Percentiles rank a stretch among this genome's conserved stretches.
These are phyloP conservation scores for Periphyllus acericola DNA, from an alignment of 2,888 invertebrate species.

Conservation along the genomic window DNA sequence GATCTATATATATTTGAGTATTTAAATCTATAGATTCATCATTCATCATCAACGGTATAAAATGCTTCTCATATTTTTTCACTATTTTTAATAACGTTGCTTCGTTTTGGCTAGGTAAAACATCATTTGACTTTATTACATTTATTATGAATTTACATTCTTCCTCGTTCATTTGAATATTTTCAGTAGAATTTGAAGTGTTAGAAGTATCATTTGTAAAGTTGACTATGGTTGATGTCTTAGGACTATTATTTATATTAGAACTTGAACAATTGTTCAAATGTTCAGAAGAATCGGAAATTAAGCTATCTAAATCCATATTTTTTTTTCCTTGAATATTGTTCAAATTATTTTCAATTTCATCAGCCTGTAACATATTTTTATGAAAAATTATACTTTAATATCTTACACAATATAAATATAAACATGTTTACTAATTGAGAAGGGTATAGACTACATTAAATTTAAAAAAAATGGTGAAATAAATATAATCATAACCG, in stretches of 20 bases:
- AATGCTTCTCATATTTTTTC: conserved; percentile 1
- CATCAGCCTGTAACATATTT: conserved; percentile 18
- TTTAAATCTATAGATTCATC: background rate
- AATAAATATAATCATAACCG: no score
- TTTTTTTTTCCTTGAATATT: background rate
- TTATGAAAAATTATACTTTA: background rate
- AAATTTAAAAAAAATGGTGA: no score
- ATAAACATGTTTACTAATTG: no score
- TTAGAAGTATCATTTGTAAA: background rate
- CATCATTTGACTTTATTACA: background rate
- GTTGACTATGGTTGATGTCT: background rate
- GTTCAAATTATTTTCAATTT: background rate
- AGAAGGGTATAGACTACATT: no score
- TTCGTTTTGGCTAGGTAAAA: conserved; percentile 27
- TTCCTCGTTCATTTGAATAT: background rate
- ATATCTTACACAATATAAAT: no score
- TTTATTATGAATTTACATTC: conserved; percentile 2
- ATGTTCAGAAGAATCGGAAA: background rate
- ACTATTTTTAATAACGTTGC: background rate
- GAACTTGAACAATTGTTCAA: background rate
- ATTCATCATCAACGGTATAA: background rate
- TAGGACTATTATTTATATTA: background rate
- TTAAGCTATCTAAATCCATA: background rate
- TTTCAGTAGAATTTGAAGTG: background rate
- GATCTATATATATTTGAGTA: conserved; percentile 45